Evolutionary conservation across 2,888 invertebrate species (phyloP), one percentile per base, ranked within the genome.

Genomic region (Dioctria rufipes): DNA sequence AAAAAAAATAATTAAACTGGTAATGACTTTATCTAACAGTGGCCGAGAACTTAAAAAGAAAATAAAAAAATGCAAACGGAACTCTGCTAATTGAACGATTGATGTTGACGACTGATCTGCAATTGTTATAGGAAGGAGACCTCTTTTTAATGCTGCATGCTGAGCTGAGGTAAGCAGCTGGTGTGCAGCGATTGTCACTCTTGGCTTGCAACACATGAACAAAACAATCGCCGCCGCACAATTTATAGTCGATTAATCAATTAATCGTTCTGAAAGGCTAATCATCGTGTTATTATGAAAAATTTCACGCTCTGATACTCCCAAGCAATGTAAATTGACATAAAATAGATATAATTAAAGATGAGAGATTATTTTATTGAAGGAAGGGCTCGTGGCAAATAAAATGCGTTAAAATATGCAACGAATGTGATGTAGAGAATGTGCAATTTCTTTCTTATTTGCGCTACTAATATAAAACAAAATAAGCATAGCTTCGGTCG

Each of bases 301-400:
- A 71, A 75, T 60, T 75, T 75, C 60, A 75, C 73, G 73, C 73
- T 75, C 73, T 42, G 43, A 75, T 75, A 75, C 73, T 60, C 73
- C 3, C 13, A 42, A 25, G 58, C 43, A 60, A 60, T 75, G 73
- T 25, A 73, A 73, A 58, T 58, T 58, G 43, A 63, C 13, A 63
- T 39, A 63, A 9, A 63, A 63, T 75, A 42, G 69, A 39, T 75
- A 25, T 25, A 60, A 75, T 60, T 43, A 42, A 40, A 25, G 25
- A 25, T 25, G 37, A 37, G 63, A 5, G 5, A 25, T 40, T 39
- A 37, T 11, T 37, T 11, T 37, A 25, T 63, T 25, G 37, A 8
- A 42, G 42, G 42, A 69, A 75, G 60, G 60, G 58, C 73, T 75
- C 73, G 73, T 60, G 73, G 39, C 60, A 75, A 25, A 60, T 60